Percentiles rank a stretch among this genome's conserved stretches.
Conservation (phyloP, 2,113 vertebrate genomes). For the Herpetotheres cachinnans region DNA sequence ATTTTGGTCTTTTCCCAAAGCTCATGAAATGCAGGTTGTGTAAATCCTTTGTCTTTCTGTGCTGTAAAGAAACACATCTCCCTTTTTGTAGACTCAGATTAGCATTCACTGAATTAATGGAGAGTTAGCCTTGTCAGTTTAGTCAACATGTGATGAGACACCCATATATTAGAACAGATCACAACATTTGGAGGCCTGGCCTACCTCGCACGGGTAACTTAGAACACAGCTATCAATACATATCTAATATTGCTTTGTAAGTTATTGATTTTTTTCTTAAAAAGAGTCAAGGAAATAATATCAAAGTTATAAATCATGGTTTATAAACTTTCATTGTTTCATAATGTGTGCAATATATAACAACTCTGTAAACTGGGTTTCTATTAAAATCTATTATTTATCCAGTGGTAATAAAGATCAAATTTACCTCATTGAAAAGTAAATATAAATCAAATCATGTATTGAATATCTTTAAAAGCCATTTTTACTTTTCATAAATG, state of each 20-base stretch:
- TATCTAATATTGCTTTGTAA: background rate
- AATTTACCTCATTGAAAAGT: background rate
- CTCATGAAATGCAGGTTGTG: background rate
- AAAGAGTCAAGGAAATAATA: background rate
- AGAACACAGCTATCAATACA: background rate
- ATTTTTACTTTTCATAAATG: background rate
- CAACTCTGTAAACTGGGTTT: background rate
- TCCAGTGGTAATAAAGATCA: background rate
- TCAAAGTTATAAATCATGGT: background rate
- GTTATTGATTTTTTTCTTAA: background rate
- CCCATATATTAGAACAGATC: background rate
- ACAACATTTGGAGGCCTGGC: background rate
- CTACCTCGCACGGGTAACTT: background rate
- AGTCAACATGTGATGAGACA: background rate
- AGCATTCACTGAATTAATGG: background rate
- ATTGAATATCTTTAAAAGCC: background rate
- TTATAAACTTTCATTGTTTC: background rate
- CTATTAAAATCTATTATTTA: background rate
- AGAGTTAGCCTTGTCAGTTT: background rate
- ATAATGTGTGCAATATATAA: background rate
- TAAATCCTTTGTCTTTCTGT: background rate
- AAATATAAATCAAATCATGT: background rate
- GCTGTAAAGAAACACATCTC: background rate
- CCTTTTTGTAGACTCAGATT: background rate
- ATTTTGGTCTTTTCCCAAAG: background rate